Evolutionary conservation across 2,888 invertebrate genomes (phyloP).

Genomic region (Plebejus melissa): DNA sequence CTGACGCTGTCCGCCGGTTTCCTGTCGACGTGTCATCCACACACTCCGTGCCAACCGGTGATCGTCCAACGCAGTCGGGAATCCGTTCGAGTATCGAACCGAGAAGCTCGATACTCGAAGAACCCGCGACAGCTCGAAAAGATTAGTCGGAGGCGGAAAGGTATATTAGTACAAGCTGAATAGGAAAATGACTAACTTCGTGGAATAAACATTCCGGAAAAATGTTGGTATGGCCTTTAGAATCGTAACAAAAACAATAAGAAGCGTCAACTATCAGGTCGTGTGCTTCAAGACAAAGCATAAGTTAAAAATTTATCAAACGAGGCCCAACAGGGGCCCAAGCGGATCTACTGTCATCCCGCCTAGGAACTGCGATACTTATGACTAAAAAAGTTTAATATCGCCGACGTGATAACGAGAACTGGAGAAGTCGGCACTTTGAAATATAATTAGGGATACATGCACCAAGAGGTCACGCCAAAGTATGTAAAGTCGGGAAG

Average conservation of each 20-base stretch:
- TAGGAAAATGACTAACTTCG: conserved; percentile 31
- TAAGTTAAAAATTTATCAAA: conserved; percentile 51
- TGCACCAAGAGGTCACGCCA: conserved; percentile 81
- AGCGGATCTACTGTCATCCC: conserved; percentile 63
- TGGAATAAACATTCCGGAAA: conserved; percentile 38
- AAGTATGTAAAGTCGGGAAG: conserved; percentile 65
- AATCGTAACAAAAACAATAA: conserved; percentile 49
- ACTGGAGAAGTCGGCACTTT: conserved; percentile 40
- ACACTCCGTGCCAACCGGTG: conserved; percentile 77
- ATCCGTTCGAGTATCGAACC: conserved; percentile 43
- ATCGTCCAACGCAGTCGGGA: conserved; percentile 51
- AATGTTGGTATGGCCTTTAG: conserved; percentile 49
- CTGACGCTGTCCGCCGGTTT: conserved; percentile 98
- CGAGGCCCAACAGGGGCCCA: conserved; percentile 45
- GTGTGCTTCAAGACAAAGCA: conserved; percentile 68
- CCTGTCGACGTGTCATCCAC: conserved; percentile 85
- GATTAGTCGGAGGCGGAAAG: conserved; percentile 50
- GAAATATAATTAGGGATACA: conserved; percentile 61
- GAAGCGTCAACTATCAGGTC: conserved; percentile 65
- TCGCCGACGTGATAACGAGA: conserved; percentile 24
- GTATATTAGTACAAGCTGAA: conserved; percentile 27
- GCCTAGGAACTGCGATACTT: conserved; percentile 49
- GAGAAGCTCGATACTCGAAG: conserved; percentile 23
- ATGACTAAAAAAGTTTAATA: conserved; percentile 42
- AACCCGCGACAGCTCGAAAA: conserved; percentile 28